Evolutionary conservation across 2,113 vertebrate species (phyloP).

Genomic region (Pantherophis guttatus): DNA sequence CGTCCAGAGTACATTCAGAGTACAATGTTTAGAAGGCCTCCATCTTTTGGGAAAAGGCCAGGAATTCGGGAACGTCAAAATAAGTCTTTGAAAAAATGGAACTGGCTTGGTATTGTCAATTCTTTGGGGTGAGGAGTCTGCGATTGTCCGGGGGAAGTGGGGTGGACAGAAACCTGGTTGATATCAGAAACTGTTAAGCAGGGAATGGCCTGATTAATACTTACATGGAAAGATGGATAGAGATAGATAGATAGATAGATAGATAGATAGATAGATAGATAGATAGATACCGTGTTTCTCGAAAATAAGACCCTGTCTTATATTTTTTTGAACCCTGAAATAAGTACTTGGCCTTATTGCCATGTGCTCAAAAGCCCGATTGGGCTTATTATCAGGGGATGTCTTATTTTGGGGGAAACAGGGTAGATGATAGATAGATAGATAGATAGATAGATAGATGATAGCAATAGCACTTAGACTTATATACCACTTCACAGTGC

Average conservation of each 20-base stretch:
- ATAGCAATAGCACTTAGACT: too few relatives aligned
- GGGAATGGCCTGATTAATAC: not conserved
- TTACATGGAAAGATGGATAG: not conserved
- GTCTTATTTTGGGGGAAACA: too few relatives aligned
- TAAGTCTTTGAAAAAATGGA: not conserved
- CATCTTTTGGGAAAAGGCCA: not conserved
- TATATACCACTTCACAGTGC: too few relatives aligned
- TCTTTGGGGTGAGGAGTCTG: not conserved
- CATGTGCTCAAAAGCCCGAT: too few relatives aligned
- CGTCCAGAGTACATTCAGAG: not conserved
- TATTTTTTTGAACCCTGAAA: too few relatives aligned
- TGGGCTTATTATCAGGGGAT: too few relatives aligned
- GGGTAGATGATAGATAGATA: too few relatives aligned
- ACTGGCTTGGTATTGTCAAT: not conserved
- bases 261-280: too few relatives aligned
- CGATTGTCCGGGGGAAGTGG: rapidly evolving
- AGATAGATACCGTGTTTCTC: too few relatives aligned
- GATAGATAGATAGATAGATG: too few relatives aligned
- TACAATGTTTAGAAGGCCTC: not conserved
- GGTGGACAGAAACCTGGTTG: not conserved
- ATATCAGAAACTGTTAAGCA: not conserved
- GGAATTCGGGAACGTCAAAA: not conserved
- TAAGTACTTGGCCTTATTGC: too few relatives aligned
- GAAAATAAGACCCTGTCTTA: too few relatives aligned
- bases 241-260: not conserved